phyloP scores from a whole-genome alignment of 2,113 vertebrate species.

The Pavo muticus region DNA sequence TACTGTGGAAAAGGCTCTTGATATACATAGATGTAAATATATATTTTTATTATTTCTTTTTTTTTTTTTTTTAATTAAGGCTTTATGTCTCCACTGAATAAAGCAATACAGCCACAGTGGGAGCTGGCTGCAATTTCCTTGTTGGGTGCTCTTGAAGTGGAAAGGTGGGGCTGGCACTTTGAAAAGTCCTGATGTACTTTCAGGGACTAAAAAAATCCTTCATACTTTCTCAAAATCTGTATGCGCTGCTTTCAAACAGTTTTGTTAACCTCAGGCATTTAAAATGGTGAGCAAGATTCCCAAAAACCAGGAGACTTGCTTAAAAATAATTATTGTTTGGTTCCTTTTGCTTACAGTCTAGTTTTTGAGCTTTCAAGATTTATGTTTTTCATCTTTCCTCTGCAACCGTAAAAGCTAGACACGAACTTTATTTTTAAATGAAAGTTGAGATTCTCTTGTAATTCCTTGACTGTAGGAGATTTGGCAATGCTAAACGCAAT shows the following conservation, averaged over 20 bases:
- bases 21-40: not conserved
- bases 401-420: conserved; percentile 7
- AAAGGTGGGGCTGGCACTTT: not conserved
- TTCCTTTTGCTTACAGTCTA: conserved; percentile 23
- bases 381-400: conserved; percentile 31
- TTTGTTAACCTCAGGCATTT: not conserved
- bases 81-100: not conserved
- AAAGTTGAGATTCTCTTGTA: conserved; percentile 62
- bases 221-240: not conserved
- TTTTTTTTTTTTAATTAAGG: not conserved
- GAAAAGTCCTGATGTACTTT: not conserved
- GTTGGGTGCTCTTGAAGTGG: not conserved
- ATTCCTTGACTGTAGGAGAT: conserved; percentile 38
- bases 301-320: not conserved
- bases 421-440: conserved; percentile 65
- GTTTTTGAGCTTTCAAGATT: conserved; percentile 26
- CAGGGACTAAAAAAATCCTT: not conserved
- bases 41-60: not conserved
- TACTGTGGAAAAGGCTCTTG: not conserved
- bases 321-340: conserved; percentile 14
- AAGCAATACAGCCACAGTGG: not conserved
- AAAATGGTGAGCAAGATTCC: not conserved
- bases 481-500: conserved; percentile 46
- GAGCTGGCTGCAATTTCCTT: not conserved
- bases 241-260: not conserved